Conservation (phyloP, 1,140 invertebrate species). For the Sipha flava region DNA sequence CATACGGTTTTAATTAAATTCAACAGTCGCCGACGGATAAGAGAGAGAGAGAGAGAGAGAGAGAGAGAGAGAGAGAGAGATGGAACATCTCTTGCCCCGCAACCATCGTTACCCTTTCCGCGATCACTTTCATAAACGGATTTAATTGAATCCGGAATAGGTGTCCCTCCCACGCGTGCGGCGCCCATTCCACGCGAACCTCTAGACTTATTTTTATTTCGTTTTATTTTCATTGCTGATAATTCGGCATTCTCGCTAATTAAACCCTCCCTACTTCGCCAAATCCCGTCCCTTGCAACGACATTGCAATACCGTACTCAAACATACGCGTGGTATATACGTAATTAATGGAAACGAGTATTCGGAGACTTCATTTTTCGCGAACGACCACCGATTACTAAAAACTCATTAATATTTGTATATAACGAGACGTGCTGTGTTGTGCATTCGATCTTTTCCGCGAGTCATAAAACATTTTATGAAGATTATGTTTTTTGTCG, state of each 20-base stretch:
- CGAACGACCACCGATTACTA: too few relatives aligned
- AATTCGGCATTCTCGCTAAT: slow-evolving; percentile 26
- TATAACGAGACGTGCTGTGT: too few relatives aligned
- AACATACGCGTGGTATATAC: too few relatives aligned
- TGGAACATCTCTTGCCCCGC: neutral
- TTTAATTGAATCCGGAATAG: slow-evolving; percentile 32
- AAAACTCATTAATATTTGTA: too few relatives aligned
- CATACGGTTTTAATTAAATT: slow-evolving; percentile 33
- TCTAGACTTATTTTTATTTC: slow-evolving; percentile 6
- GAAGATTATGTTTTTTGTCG: too few relatives aligned
- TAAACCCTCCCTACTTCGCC: neutral
- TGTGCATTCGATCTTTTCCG: too few relatives aligned
- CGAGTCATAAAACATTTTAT: too few relatives aligned
- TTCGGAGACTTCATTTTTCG: too few relatives aligned
- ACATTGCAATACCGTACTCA: too few relatives aligned
- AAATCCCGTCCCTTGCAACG: too few relatives aligned
- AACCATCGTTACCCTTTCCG: neutral
- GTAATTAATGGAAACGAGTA: too few relatives aligned
- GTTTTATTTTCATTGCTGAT: neutral
- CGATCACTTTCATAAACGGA: slow-evolving; percentile 31
- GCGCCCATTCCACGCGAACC: neutral
- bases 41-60: neutral
- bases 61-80: neutral
- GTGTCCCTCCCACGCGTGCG: neutral
- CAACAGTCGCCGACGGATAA: slow-evolving; percentile 2